Evolutionary conservation across 2,113 vertebrate species (phyloP).

Genomic region (Phasianus colchicus): DNA sequence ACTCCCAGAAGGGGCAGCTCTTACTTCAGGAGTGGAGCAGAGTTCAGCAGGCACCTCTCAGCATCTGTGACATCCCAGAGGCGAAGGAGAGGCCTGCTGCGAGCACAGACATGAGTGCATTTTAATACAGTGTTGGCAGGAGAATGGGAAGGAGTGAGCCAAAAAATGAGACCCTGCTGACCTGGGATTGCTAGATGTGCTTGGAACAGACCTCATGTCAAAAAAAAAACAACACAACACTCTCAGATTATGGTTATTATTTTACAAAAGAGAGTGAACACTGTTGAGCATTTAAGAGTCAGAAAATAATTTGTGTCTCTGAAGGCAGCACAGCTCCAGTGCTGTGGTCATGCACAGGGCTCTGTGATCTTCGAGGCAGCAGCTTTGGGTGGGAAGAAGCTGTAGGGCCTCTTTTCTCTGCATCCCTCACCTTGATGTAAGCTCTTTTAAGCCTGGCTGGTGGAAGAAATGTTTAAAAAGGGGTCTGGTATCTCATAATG

Average conservation of each 20-base stretch:
- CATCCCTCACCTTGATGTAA: accelerated
- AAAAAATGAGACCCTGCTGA: not conserved
- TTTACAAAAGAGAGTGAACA: not conserved
- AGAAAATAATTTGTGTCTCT: accelerated
- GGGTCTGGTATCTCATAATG: accelerated
- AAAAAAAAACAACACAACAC: not conserved
- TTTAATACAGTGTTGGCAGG: not conserved
- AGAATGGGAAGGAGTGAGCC: not conserved
- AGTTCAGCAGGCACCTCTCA: not conserved
- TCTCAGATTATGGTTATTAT: not conserved
- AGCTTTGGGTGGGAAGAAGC: not conserved
- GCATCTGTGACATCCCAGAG: not conserved
- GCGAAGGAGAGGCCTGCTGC: not conserved
- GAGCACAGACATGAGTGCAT: not conserved
- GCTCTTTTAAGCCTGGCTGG: not conserved
- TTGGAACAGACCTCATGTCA: not conserved
- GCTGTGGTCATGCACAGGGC: accelerated
- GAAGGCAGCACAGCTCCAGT: accelerated
- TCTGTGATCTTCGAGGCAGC: not conserved
- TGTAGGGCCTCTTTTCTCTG: not conserved
- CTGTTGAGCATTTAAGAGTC: accelerated
- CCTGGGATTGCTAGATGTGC: slow-evolving; percentile 15
- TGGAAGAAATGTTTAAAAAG: not conserved
- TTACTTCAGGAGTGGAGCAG: not conserved
- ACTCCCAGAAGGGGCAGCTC: not conserved